Evolutionary conservation across 2,888 invertebrate genomes (phyloP), one percentile per base, ranked within the genome.

Genomic region (Orgyia antiqua): DNA sequence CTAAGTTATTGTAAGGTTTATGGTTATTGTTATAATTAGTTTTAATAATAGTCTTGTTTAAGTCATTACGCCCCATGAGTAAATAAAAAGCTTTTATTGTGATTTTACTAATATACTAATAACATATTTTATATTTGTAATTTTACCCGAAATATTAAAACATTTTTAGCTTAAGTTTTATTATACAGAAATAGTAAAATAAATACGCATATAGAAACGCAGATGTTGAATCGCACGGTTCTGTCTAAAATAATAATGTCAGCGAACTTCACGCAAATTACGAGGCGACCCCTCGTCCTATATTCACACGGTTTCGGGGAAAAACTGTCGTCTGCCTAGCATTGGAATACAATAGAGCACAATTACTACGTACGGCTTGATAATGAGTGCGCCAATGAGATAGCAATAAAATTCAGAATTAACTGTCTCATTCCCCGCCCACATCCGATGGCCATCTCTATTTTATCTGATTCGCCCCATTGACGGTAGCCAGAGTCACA

Each of bases 331-430:
- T 45, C 61, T 51, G 58, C 31, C 51, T 54, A 62, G 48, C 38
- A 41, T 40, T 53, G 17, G 28, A 51, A 45, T 50, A 84, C 83
- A 86, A 86, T 86, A 63, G 82, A 50, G 53, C 64, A 74, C 71
- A 82, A 86, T 83, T 83, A 84, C 78, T 23, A 23, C 47, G 42
- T 24, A 31, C 41, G 41, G 13, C 32, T 34, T 29, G 58, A 65
- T 82, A 80, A 84, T 80, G 75, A 83, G 71, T 62, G 65, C 55
- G 64, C 71, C 79, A 82, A 84, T 83, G 83, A 82, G 84, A 80
- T 78, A 72, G 82, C 80, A 69, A 83, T 84, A 84, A 84, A 84
- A 82, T 76, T 77, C 75, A 83, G 77, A 80, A 86, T 84, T 82
- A 84, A 84, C 83, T 78, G 77, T 83, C 74, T 79, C 79, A 63